phyloP scores from a whole-genome alignment of 2,113 vertebrate genomes.

The Aepyceros melampus region DNA sequence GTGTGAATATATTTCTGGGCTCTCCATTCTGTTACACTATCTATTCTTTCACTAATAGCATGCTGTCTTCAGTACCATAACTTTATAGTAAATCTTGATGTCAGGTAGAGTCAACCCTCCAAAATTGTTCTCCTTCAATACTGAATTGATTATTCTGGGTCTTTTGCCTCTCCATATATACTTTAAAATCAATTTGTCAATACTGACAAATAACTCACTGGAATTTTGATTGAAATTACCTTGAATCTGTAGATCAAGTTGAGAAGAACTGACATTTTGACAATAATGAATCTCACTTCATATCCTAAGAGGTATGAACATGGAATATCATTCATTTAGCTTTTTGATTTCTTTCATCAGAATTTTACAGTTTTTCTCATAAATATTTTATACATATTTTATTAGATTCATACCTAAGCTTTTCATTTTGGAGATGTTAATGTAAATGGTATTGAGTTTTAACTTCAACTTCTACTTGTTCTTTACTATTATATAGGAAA shows the following conservation, averaged over 20 bases:
- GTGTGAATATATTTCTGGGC: background rate
- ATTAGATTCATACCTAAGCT: background rate
- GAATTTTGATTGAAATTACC: background rate
- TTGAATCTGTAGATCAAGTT: background rate
- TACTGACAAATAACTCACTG: background rate
- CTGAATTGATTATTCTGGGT: background rate
- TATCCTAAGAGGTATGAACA: background rate
- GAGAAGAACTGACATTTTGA: background rate
- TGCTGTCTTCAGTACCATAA: background rate
- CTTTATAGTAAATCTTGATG: background rate
- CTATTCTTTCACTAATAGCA: background rate
- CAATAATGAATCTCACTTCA: background rate
- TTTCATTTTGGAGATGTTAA: background rate
- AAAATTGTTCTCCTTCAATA: background rate
- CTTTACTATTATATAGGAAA: background rate
- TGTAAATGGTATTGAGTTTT: background rate
- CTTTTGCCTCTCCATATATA: background rate
- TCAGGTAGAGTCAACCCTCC: background rate
- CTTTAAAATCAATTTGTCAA: background rate
- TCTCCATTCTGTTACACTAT: background rate
- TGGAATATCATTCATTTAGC: background rate
- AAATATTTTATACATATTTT: background rate
- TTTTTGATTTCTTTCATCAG: background rate
- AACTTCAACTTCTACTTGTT: background rate
- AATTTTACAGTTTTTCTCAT: background rate